Conservation (phyloP, 2,797 vertebrate genomes). For the Clarias fuscus region DNA sequence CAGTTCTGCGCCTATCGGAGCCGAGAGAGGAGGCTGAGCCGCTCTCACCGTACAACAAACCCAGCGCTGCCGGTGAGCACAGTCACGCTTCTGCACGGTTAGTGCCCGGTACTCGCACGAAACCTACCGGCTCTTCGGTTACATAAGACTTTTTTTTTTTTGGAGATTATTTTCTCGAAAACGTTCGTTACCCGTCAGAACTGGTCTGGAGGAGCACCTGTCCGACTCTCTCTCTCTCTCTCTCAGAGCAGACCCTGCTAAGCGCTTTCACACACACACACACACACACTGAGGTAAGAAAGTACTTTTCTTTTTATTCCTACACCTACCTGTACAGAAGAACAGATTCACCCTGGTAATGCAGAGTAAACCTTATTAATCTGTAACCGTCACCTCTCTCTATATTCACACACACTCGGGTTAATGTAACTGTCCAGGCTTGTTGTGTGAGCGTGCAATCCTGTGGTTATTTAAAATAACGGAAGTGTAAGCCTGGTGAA, state of each 20-base stretch:
- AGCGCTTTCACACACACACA: background rate
- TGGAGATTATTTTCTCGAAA: background rate
- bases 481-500: background rate
- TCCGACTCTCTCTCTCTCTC: background rate
- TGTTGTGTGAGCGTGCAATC: background rate
- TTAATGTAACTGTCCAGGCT: background rate
- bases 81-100: background rate
- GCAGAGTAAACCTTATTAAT: background rate
- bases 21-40: slow-evolving; percentile 20
- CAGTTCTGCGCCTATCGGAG: slow-evolving; percentile 30
- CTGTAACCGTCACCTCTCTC: background rate
- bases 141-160: background rate
- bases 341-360: background rate
- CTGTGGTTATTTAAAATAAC: background rate
- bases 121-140: background rate
- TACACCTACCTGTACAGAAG: background rate
- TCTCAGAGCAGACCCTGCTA: background rate
- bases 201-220: background rate
- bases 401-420: background rate
- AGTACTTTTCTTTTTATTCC: slow-evolving; percentile 1
- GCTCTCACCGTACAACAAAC: background rate
- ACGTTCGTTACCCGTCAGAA: background rate
- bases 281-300: slow-evolving; percentile 22
- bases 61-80: background rate
- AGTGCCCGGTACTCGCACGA: background rate